Evolutionary conservation across 2,113 vertebrate genomes (phyloP).

Genomic region (Ovibos moschatus): DNA sequence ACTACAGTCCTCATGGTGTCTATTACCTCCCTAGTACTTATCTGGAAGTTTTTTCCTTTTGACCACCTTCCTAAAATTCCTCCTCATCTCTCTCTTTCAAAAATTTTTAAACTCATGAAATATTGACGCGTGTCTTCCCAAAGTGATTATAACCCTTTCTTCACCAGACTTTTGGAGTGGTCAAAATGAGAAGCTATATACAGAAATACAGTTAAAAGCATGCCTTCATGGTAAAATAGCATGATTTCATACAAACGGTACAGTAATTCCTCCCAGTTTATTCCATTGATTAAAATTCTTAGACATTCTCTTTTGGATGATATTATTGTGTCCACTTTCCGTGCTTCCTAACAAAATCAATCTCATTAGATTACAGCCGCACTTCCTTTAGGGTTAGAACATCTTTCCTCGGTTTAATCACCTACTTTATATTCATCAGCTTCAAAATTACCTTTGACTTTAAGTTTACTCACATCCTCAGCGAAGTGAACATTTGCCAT

Average conservation of each 20-base stretch:
- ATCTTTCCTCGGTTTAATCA: not conserved
- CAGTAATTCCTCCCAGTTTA: not conserved
- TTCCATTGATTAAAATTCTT: not conserved
- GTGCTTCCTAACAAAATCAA: not conserved
- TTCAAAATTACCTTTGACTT: constrained; percentile 2
- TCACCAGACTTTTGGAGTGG: not conserved
- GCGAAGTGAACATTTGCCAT: not conserved
- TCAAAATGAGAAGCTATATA: not conserved
- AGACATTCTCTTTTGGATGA: not conserved
- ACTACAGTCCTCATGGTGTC: not conserved
- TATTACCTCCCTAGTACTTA: not conserved
- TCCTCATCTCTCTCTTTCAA: not conserved
- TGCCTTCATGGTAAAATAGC: not conserved
- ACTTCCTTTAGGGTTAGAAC: not conserved
- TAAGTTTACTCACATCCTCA: not conserved
- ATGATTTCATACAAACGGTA: not conserved
- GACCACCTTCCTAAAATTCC: not conserved
- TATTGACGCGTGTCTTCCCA: not conserved
- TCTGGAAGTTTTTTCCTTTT: not conserved
- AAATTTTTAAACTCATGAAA: not conserved
- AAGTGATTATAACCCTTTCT: not conserved
- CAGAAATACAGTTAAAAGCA: not conserved
- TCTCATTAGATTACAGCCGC: not conserved
- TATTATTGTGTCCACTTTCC: not conserved
- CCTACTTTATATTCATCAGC: not conserved